A percentile compares a stretch with the other conserved stretches of the same genome.
Conservation (phyloP, 2,797 vertebrate species). For the Peromyscus aztecus region DNA sequence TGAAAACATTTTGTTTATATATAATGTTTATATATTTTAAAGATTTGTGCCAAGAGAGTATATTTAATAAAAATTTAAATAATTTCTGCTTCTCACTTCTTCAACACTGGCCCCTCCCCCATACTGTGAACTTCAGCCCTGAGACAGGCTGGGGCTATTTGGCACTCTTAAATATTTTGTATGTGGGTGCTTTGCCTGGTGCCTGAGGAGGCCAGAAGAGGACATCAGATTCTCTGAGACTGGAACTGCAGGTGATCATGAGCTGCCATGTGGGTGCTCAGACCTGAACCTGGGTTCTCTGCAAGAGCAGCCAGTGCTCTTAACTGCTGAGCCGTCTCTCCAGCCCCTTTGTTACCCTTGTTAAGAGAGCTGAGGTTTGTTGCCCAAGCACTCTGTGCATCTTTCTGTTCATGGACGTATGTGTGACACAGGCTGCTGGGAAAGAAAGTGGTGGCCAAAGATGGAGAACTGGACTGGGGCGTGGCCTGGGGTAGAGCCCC, state of each 20-base stretch:
- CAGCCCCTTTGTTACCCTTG: no score
- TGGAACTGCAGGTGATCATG: neutral
- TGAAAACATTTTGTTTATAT: slow-evolving; percentile 88
- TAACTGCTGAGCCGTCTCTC: neutral
- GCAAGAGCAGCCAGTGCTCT: neutral
- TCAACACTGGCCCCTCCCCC: neutral
- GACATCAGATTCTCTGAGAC: neutral
- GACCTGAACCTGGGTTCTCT: neutral
- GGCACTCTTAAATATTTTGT: neutral
- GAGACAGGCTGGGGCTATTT: neutral
- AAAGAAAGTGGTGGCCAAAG: neutral
- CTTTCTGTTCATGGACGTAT: neutral
- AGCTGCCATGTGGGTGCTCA: neutral
- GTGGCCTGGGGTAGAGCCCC: neutral
- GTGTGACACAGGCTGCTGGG: neutral
- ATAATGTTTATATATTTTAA: slow-evolving; percentile 90
- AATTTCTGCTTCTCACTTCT: slow-evolving; percentile 52
- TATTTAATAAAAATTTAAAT: slow-evolving; percentile 90
- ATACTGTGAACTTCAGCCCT: neutral
- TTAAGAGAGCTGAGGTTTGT: neutral
- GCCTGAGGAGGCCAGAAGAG: neutral
- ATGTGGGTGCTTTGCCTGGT: neutral
- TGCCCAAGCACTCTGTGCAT: neutral
- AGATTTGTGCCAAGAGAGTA: slow-evolving; percentile 90
- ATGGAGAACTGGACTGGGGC: neutral